Percentiles rank a stretch among this genome's conserved stretches.
phyloP scores from a whole-genome alignment of 2,888 invertebrate genomes.

The Caenorhabditis doughertyi region DNA sequence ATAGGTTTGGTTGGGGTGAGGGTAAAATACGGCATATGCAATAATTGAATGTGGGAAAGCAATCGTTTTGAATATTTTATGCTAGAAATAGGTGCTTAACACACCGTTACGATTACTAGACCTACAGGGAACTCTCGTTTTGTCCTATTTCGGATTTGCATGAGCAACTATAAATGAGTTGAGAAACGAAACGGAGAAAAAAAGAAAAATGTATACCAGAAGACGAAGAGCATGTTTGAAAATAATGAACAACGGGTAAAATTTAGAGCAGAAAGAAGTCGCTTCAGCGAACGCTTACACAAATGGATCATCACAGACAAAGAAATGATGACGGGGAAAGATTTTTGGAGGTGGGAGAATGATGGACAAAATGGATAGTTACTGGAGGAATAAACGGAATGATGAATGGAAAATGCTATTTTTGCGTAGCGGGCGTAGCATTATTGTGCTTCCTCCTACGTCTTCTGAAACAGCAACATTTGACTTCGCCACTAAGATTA shows the following conservation, averaged over 20 bases:
- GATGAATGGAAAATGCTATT: slow-evolving; percentile 48
- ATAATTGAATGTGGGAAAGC: slow-evolving; percentile 15
- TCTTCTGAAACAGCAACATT: slow-evolving; percentile 82
- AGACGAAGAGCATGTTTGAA: slow-evolving; percentile 10
- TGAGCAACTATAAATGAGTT: slow-evolving; percentile 36
- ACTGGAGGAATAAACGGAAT: not conserved
- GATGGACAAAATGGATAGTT: slow-evolving; percentile 25
- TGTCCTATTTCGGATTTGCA: slow-evolving; percentile 14
- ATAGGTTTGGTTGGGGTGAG: slow-evolving; percentile 1
- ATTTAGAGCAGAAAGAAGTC: slow-evolving; percentile 4
- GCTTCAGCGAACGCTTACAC: slow-evolving; percentile 20
- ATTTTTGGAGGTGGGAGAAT: slow-evolving; percentile 17
- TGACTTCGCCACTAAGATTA: slow-evolving; percentile 76
- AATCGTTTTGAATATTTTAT: not conserved
- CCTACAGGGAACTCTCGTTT: slow-evolving; percentile 4
- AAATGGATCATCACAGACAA: slow-evolving; percentile 57
- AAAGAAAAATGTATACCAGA: slow-evolving; percentile 41
- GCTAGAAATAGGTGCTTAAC: not conserved
- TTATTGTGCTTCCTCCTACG: slow-evolving; percentile 79
- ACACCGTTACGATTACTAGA: slow-evolving; percentile 12
- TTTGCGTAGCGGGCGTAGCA: slow-evolving; percentile 54
- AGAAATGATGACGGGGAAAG: slow-evolving; percentile 59
- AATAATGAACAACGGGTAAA: slow-evolving; percentile 22
- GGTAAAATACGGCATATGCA: slow-evolving; percentile 25
- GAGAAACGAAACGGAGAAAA: slow-evolving; percentile 16